Base-by-base conservation (phyloP, 1,140 invertebrate species). In the Holotrichia oblita region DNA sequence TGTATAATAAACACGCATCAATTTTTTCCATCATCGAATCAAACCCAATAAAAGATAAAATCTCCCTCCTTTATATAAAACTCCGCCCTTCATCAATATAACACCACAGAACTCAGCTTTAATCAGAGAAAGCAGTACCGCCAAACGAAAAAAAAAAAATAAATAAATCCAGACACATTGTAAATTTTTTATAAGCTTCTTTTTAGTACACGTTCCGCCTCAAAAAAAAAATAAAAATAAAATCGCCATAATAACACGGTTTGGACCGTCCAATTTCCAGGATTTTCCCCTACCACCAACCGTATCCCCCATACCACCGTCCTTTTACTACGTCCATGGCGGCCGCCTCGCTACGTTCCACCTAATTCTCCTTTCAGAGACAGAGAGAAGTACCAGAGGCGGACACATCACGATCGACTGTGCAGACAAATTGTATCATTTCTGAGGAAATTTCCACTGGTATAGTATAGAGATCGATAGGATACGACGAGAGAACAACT, bases 391-490 rank as follows among this genome's bases (percentile, higher is more conserved):
- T 34, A 34, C 27, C 27, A n/a, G 14, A 2, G 12, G 14, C 14
- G 14, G 48, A 55, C 48, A n/a, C n/a, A 55, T 55, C 12, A n/a
- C 14, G 48, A n/a, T 14, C 48, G 44, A 48, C 44, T 48, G 44
- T 17, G 17, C n/a, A 55, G 48, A 55, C 48, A 55, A 55, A 55
- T 55, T 55, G 48, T 55, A 55, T 55, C 48, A 55, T 55, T 55
- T 55, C 48, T 55, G 48, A 55, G 48, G 17, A 55, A 55, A 55
- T 55, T 55, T 55, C 48, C 14, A 17, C 27, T 34, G 27, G 27
- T 34, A 34, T 1, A 34, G 27, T 34, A 4, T 1, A 34, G 17
- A 55, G 48, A 55, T 55, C 48, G 48, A 55, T 55, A 14, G 14
- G 48, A 7, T n/a, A 6, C 14, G 17, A n/a, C 17, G 14, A 14